Evolutionary conservation across 1,140 invertebrate species (phyloP), one percentile per base, ranked within the genome.

Genomic region (Lepidurus couesii): DNA sequence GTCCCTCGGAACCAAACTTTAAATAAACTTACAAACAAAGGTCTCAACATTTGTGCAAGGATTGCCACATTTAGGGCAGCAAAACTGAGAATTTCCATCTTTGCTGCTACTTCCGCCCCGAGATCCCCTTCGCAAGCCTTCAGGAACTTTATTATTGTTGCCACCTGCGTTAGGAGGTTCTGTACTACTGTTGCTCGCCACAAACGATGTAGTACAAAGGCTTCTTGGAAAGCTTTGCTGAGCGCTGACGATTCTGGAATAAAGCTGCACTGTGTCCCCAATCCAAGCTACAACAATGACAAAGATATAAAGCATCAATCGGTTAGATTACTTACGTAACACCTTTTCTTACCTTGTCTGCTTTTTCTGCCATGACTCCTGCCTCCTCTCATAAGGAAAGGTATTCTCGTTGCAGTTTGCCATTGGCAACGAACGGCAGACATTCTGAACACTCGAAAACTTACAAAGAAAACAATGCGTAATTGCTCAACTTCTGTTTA

Each of bases 21-120:
- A 75, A 16, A 42, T 44, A 65, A 80, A 89, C 90, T 90, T 86
- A 91, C 95, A 96, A 81, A 98, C 95, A 88, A 98, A 97, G 8
- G 95, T 97, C 87, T 97, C 96, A 77, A 98, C 95, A 86, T 97
- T 95, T 13, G 94, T 96, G 86, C 95, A 97, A 77, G 95, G 93
- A 87, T 96, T 95, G 0, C 95, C 96, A 86, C 96, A 98, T 86
- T 97, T 97, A 8, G 96, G 96, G 85, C 96, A 98, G 34, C 89
- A 90, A 0, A 95, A 86, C 6, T 91, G 91, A 80, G 88, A 89
- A 79, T 87, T 86, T 34, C 88, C 88, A 73, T 86, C 86, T 45
- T 81, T 81, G 65, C 81, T 80, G 44, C 21, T 42, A 45, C 77
- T 74, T 42, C 76, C 76, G 10, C 76, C 76, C n/a, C 76, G 42